Evolutionary conservation across 2,888 invertebrate genomes (phyloP), one percentile per base, ranked within the genome.

Genomic region (Sylvicola fuscatus): DNA sequence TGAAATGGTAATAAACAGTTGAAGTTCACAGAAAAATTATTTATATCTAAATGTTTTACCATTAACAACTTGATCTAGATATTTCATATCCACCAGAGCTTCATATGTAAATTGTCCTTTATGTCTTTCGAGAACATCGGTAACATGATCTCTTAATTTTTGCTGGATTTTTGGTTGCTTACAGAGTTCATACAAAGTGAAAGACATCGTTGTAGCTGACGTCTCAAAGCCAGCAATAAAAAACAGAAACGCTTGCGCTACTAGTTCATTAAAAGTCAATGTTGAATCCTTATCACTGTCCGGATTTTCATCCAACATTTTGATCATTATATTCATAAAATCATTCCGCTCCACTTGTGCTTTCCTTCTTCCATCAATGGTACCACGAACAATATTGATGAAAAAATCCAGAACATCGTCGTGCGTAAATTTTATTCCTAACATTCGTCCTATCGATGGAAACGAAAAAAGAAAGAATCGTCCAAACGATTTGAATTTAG

Each of bases 211-310:
- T 0, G 67, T 62, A 0, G 70, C 66, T 1, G 68, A 68, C 0
- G 70, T 70, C 48, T 70, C 70, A 43, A 67, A 70, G 0, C 70
- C 70, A n/a, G 68, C 70, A n/a, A 66, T 51, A 55, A 68, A 64
- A 47, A 70, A 70, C 13, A 68, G 46, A 50, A 69, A 62, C 0
- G 65, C 60, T 38, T 70, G 67, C 0, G 69, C 65, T 1, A 62
- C 62, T 16, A 68, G 54, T 36, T 65, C 61, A 10, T 54, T 56
- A 48, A 65, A 58, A 2, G 61, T 54, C 36, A 66, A 60, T 27
- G 21, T 21, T 21, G 21, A 29, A 14, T 29, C 36, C 16, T 27
- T 21, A 21, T 21, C 21, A 21, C 8, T 21, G 4, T 8, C 5
- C 21, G 21, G 5, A 6, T 4, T 21, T 8, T 21, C 21, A 21